Evolutionary conservation across 92 coral and sea anemone species (phyloP).

Genomic region (Porites evermanni): DNA sequence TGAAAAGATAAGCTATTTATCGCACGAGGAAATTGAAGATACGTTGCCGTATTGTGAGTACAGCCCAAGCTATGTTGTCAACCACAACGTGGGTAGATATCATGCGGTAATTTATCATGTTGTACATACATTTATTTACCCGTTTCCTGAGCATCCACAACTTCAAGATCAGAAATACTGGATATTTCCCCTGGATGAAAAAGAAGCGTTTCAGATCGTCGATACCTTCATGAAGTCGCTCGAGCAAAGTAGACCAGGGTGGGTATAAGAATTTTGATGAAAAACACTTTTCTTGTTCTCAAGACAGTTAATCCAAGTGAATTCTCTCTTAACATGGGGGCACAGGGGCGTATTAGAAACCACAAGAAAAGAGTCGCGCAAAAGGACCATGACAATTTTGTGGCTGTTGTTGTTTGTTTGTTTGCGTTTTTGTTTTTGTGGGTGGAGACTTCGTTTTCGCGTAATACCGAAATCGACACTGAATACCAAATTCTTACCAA

Average conservation of each 20-base stretch:
- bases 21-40: constrained; percentile 48
- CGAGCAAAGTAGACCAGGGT: constrained; percentile 70
- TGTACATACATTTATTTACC: constrained; percentile 44
- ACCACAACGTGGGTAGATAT: not conserved
- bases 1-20: constrained; percentile 25
- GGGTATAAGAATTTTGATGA: constrained; percentile 15
- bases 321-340: too few species aligned
- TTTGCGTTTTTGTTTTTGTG: too few species aligned
- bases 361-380: too few species aligned
- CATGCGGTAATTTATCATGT: constrained; percentile 29
- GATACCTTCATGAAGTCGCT: constrained; percentile 63
- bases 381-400: too few species aligned
- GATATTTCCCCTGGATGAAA: constrained; percentile 60
- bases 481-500: too few species aligned
- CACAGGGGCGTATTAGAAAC: too few species aligned
- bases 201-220: constrained; percentile 62
- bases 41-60: constrained; percentile 66
- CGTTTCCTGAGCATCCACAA: constrained; percentile 26
- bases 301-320: too few species aligned
- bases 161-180: constrained; percentile 32
- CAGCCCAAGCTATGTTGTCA: constrained; percentile 62
- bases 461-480: too few species aligned
- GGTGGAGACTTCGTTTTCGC: too few species aligned
- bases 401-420: too few species aligned
- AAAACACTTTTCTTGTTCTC: not conserved